These are phyloP conservation scores for Neodon shergylaensis DNA, from an alignment of 2,113 vertebrate genomes.

Conservation along the genomic window DNA sequence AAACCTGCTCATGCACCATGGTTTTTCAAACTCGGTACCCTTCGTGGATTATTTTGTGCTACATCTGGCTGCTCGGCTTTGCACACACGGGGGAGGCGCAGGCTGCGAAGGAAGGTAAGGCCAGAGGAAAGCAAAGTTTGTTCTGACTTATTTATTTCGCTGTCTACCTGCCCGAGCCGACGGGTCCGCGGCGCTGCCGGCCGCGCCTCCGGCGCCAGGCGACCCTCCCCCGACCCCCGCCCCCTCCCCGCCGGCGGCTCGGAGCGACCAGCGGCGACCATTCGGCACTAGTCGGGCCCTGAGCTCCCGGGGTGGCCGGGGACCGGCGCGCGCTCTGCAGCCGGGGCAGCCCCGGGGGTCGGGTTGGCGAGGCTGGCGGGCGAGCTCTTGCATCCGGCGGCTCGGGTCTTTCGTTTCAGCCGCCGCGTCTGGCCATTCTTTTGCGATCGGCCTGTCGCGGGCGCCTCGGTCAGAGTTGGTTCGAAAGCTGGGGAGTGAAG, in stretches of 20 bases:
- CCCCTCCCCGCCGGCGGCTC: slow-evolving; percentile 53
- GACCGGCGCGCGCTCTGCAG: slow-evolving; percentile 3
- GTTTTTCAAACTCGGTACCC: slow-evolving; percentile 88
- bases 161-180: slow-evolving; percentile 66
- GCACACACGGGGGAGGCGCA: slow-evolving; percentile 92
- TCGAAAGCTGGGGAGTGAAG: background rate
- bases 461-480: background rate
- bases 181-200: slow-evolving; percentile 28
- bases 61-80: slow-evolving; percentile 89
- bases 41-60: slow-evolving; percentile 94
- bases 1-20: slow-evolving; percentile 90
- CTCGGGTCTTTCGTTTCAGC: background rate
- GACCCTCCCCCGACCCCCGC: slow-evolving; percentile 69
- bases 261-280: background rate
- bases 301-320: background rate
- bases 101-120: slow-evolving; percentile 98
- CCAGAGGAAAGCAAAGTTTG: slow-evolving; percentile 85
- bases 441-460: background rate
- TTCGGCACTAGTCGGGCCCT: background rate
- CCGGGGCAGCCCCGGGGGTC: slow-evolving; percentile 24
- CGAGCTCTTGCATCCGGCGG: background rate
- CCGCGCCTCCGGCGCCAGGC: slow-evolving; percentile 62
- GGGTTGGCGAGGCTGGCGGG: background rate
- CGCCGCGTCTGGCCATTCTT: background rate
- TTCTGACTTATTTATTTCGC: slow-evolving; percentile 80